Evolutionary conservation across 2,888 invertebrate species (phyloP), one percentile per base, ranked within the genome.

Genomic region (Leptothorax acervorum): DNA sequence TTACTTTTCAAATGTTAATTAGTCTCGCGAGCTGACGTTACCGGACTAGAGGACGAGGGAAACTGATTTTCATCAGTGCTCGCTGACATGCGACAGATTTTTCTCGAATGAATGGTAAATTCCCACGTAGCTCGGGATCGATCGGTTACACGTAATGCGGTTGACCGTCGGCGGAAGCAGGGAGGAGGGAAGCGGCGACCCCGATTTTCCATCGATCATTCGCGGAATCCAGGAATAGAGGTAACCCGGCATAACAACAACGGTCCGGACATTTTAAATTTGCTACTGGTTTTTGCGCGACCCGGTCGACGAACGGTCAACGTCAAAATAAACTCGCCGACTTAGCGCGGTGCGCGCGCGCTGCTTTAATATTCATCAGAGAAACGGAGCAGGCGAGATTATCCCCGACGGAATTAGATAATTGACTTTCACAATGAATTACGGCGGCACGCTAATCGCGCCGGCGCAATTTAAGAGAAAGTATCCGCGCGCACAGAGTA

Each of bases 401-500:
- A 70, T 70, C 48, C 48, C 78, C 55, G 71, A 84, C 76, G 75
- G 85, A 89, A 85, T 86, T 83, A 84, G 83, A 89, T 86, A 86
- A 89, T 87, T 86, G 84, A 85, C 88, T 88, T 89, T 89, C 89
- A 88, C 89, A 78, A 60, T 60, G 48, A 88, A 86, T 86, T 85
- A 89, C 70, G 28, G 12, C 45, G 86, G 86, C 71, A 78, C 85
- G 83, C 68, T 70, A 70, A 82, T 62, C 48, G 63, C 70, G 51
- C 8, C 31, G 68, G 78, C 48, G 71, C 15, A 85, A 86, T 86
- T 86, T 86, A 74, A 86, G 89, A 89, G 89, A 89, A 88, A 89
- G 86, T 86, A 53, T 35, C 8, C 53, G 55, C 60, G 39, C 18
- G 28, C 63, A 15, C 28, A 5, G 4, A 9, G 15, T 55, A 23